Evolutionary conservation across 2,113 vertebrate species (phyloP).

Genomic region (Ovis aries): ARS-UI_Ramb_v3.0 NC_056055.1:174651001-174651500

Average conservation of each 20-base stretch:
- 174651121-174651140: not conserved
- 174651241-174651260: constrained; percentile 22
- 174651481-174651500: not conserved
- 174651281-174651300: constrained; percentile 3
- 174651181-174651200: not conserved
- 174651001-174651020: constrained; percentile 26
- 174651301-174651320: not conserved
- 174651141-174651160: not conserved
- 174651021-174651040: constrained; percentile 34
- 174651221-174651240: not conserved
- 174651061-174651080: not conserved
- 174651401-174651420: not conserved
- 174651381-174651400: not conserved
- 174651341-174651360: not conserved
- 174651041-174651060: constrained; percentile 23
- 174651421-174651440: not conserved
- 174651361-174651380: not conserved
- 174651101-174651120: not conserved
- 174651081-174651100: constrained; percentile 35
- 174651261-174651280: not conserved
- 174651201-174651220: not conserved
- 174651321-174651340: not conserved
- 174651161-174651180: constrained; percentile 23
- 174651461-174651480: not conserved
- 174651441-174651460: constrained; percentile 4